phyloP scores from a whole-genome alignment of 2,113 vertebrate species.

The Micromys minutus region DNA sequence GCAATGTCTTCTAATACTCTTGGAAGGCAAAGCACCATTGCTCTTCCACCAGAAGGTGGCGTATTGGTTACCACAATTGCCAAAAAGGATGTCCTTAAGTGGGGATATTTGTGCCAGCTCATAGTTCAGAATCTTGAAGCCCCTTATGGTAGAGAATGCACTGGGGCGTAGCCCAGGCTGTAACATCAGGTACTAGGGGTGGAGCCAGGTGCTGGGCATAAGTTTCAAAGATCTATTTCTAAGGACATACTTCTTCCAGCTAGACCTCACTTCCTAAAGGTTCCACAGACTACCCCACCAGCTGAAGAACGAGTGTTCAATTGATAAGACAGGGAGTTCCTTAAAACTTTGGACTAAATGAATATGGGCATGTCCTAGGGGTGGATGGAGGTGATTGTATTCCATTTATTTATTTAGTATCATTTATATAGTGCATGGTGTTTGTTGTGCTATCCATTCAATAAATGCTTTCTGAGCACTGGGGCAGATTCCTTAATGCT shows the following conservation, averaged over 20 bases:
- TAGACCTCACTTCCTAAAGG: not conserved
- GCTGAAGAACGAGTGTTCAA: not conserved
- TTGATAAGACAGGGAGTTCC: not conserved
- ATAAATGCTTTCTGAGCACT: not conserved
- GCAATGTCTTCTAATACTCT: not conserved
- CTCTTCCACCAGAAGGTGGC: not conserved
- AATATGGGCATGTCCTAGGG: not conserved
- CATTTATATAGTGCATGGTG: not conserved
- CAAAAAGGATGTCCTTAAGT: not conserved
- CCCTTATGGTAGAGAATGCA: not conserved
- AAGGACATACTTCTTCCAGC: not conserved
- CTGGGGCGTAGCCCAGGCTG: not conserved
- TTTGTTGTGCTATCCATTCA: slow-evolving; percentile 5
- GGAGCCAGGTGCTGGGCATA: not conserved
- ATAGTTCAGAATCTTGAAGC: not conserved
- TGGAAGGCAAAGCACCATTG: not conserved
- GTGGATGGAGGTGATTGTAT: not conserved
- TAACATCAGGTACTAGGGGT: not conserved
- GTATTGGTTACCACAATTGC: not conserved
- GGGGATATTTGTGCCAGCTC: not conserved
- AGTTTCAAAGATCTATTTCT: not conserved
- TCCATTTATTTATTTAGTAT: slow-evolving; percentile 20
- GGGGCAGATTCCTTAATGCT: not conserved
- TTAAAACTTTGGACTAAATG: slow-evolving; percentile 17
- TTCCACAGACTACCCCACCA: not conserved